Evolutionary conservation across 2,888 invertebrate species (phyloP), one percentile per base, ranked within the genome.

Genomic region (Oeneis ivallda): DNA sequence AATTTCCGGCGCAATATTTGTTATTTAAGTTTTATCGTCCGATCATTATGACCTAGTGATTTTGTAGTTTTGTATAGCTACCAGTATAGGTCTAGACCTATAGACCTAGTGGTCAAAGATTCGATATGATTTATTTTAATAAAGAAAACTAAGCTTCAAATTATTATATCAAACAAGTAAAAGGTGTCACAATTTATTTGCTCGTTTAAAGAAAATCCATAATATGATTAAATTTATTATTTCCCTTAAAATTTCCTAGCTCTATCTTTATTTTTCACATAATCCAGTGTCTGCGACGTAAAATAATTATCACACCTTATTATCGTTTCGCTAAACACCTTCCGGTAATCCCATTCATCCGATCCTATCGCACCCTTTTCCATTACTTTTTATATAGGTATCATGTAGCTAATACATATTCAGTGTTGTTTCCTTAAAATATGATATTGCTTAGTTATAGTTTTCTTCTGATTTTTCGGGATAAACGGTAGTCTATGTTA

Each of bases 1-100:
- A 60, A 60, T 60, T 39, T 60, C 60, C 60, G 50, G 60, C 37
- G 37, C 11, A 49, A 49, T 59, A 49, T 59, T 59, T 60, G 60
- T 50, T 50, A 60, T 60, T 60, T 34, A 34, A 47, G 58, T 15
- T 37, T 60, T 45, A 58, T 58, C 58, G 32, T 17, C 9, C 17
- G 8, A 47, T 17, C 19, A 49, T 50, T 50, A 26, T 13, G 11
- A 13, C 26, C 26, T 9, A 17, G 17, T 47, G 8, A 43, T 43
- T 43, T 43, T 43, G n/a, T n/a, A 13, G 6, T n/a, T 13, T 11
- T 2, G 11, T 41, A 11, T 41, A 11, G 10, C 10, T 13, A 41
- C 13, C 6, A 34, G 32, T 34, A 2, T 34, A 34, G 32, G 6
- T 34, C 2, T 11, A 13, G 11, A 41, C 13, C 41, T 41, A n/a